Evolutionary conservation across 2,113 vertebrate species (phyloP).

Genomic region (Isurus oxyrinchus): DNA sequence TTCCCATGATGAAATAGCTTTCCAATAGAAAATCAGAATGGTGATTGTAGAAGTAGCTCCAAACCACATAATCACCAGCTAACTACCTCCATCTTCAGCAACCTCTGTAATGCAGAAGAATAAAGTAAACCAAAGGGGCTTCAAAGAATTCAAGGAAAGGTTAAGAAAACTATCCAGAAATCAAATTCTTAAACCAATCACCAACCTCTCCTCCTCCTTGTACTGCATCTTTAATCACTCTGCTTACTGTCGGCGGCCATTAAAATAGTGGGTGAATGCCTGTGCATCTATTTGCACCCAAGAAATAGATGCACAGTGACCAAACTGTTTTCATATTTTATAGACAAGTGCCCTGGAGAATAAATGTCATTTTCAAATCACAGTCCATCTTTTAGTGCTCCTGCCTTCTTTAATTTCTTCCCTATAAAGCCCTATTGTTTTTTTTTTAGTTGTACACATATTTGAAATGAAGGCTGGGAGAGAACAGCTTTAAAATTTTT

Average conservation of each 20-base stretch:
- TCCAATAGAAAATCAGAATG: background rate
- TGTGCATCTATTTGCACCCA: background rate
- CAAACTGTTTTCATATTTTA: background rate
- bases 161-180: background rate
- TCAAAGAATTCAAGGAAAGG: background rate
- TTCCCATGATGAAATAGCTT: background rate
- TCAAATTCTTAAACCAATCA: background rate
- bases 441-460: background rate
- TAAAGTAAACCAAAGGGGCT: background rate
- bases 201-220: background rate
- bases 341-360: background rate
- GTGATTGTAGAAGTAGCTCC: background rate
- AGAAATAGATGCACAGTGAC: background rate
- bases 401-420: background rate
- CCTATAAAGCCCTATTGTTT: background rate
- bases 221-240: background rate
- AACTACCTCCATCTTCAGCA: background rate
- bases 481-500: background rate
- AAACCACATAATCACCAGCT: background rate
- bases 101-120: background rate
- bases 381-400: background rate
- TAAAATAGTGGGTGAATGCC: background rate
- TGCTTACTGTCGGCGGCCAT: too few relatives aligned
- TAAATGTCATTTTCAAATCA: background rate
- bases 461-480: background rate